These are phyloP conservation scores for Eubucco bourcierii DNA, from an alignment of 2,113 vertebrate genomes.

Conservation along the genomic window DNA sequence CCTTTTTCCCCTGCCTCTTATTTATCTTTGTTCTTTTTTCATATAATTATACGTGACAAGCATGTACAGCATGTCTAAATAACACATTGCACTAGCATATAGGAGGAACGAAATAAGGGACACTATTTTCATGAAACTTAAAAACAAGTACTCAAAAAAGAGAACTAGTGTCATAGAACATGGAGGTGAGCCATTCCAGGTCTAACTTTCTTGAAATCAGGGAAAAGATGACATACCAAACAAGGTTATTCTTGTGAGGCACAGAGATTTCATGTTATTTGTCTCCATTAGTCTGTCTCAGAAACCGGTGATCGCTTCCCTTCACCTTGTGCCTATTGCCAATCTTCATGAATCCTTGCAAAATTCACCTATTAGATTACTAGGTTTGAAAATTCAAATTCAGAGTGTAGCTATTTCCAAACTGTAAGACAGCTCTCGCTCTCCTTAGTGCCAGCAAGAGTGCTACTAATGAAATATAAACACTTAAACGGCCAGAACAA, in stretches of 20 bases:
- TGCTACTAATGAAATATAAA: not conserved
- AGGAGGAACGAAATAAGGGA: not conserved
- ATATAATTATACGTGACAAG: not conserved
- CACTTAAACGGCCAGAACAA: not conserved
- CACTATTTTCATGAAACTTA: not conserved
- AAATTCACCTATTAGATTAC: not conserved
- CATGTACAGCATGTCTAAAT: not conserved
- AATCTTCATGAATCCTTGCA: not conserved
- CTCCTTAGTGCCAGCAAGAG: not conserved
- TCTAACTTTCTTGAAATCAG: not conserved
- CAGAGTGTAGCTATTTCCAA: not conserved
- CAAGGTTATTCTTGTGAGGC: not conserved
- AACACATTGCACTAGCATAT: accelerated
- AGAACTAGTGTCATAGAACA: not conserved
- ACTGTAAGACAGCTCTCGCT: not conserved
- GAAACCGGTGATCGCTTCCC: not conserved
- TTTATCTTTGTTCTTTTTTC: not conserved
- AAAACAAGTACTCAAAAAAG: not conserved
- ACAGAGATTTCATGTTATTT: not conserved
- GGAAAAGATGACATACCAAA: not conserved
- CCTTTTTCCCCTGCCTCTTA: not conserved
- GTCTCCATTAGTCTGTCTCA: not conserved
- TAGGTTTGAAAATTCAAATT: not conserved
- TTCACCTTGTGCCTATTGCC: not conserved
- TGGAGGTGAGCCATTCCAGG: not conserved